Base-by-base conservation (phyloP, 2,888 invertebrate species). In the Nomada fucata region DNA sequence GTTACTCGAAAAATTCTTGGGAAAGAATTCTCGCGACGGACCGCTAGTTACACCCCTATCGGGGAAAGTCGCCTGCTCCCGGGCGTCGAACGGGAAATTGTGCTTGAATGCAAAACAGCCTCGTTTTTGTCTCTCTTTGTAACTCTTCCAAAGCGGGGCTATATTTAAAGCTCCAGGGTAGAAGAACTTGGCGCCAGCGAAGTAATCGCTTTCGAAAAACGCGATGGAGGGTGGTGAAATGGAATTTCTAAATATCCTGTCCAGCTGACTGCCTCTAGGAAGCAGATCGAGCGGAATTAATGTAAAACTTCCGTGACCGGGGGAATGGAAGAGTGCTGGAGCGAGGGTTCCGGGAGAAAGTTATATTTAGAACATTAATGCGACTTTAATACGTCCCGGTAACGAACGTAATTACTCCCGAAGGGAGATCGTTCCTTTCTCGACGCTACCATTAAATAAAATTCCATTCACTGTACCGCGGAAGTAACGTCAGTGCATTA, bases 301-400 rank as follows among this genome's bases (percentile, higher is more conserved):
- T 87, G 87, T 84, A 79, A 79, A 86, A 83, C 78, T 87, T 88
- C 83, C 87, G 87, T 85, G 86, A 84, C 84, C 20, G 76, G 55
- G 69, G 65, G 78, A 81, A 77, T 47, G 52, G 67, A 72, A 79
- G 76, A 78, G 79, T 76, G 79, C 53, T 59, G 53, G 63, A 63
- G 71, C 73, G 70, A 82, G 76, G 75, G 80, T 61, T 84, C 65
- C 75, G 52, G 36, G 60, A 61, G 72, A 63, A 76, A 74, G 70
- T 81, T 87, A 75, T 79, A 76, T 67, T 84, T 81, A 63, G 61
- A 72, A 63, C 72, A 71, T 85, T 82, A 79, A 83, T 76, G 80
- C 71, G 64, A 67, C 70, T 84, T 78, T 87, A 78, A 87, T 78
- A 82, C 64, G 52, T 72, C 76, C 60, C 67, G 69, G 71, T 79